Evolutionary conservation across 2,888 invertebrate species (phyloP).

Genomic region (Cabera pusaria): DNA sequence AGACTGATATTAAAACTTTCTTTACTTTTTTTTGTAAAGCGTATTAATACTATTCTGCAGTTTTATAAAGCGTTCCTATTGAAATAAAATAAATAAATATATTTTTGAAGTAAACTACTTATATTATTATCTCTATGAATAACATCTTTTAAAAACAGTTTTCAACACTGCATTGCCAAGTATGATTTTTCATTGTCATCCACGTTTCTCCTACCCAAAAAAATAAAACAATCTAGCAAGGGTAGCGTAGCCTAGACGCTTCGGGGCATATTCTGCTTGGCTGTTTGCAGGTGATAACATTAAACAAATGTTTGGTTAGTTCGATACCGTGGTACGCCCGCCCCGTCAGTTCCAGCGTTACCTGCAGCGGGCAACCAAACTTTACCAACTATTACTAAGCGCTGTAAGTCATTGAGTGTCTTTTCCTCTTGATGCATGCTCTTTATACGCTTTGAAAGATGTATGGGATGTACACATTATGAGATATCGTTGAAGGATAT

Average conservation of each 20-base stretch:
- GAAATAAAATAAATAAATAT: too few relatives aligned
- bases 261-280: conserved; percentile 72
- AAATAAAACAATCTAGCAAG: conserved; percentile 35
- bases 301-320: conserved; percentile 82
- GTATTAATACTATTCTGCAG: too few relatives aligned
- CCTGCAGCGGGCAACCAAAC: conserved; percentile 50
- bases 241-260: conserved; percentile 60
- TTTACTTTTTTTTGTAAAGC: too few relatives aligned
- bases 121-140: too few relatives aligned
- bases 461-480: too few relatives aligned
- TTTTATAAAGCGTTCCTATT: too few relatives aligned
- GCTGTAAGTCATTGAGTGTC: conserved; percentile 67
- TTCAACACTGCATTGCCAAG: background rate
- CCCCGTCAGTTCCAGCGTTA: conserved; percentile 39
- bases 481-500: too few relatives aligned
- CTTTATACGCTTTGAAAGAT: too few relatives aligned
- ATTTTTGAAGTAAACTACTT: too few relatives aligned
- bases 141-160: too few relatives aligned
- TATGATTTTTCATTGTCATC: background rate
- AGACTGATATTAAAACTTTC: too few relatives aligned
- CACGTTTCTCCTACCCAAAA: conserved; percentile 11
- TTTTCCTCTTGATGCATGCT: too few relatives aligned
- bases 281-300: conserved; percentile 81
- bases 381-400: conserved; percentile 52
- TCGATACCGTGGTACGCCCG: conserved; percentile 71